Base-by-base conservation (phyloP, 2,797 vertebrate species). In the Lithobates pipiens region DNA sequence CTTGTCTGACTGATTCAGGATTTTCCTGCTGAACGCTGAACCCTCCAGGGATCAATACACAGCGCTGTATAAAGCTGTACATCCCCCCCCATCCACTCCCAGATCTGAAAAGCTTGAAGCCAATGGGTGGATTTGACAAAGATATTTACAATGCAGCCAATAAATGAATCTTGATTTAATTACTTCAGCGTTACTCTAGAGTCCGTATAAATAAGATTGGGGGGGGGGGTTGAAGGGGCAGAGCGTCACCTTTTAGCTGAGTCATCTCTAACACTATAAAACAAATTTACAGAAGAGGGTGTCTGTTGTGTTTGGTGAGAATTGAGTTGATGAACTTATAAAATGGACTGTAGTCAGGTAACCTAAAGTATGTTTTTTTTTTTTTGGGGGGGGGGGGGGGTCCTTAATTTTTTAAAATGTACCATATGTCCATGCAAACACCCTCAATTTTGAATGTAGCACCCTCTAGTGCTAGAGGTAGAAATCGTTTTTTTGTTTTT, bases 91-190 rank as follows among this genome's bases (percentile, higher is more conserved):
- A 21, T 79, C 34, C 7, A 44, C 63, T 46, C 29, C 39, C 10
- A 10, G 34, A 44, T 77, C 39, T 71, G 44, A 76, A 83, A 77
- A 76, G 73, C 72, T 39, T 39, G 8, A 39, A 39, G 39, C 39
- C 42, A 77, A 44, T 23, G 36, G 75, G 44, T 50, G 21, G 13
- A 54, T 71, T 69, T 78, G 76, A 78, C 83, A 77, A 50, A 77
- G 50, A 77, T 78, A 78, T 84, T 84, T 84, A 84, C 76, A 78
- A 78, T 72, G 46, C 13, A 18, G 65, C 82, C 82, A 70, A 77
- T 83, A 78, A 84, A 84, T 61, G 50, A 69, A 54, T 70, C 75
- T 65, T 67, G 27, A 80, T 85, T 72, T 80, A 79, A 80, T 85
- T 80, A 85, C 70, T 25, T 73, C 15, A 34, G 70, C 32, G 15